Conservation (phyloP, 2,113 vertebrate genomes). For the Oenanthe oenanthe region DNA sequence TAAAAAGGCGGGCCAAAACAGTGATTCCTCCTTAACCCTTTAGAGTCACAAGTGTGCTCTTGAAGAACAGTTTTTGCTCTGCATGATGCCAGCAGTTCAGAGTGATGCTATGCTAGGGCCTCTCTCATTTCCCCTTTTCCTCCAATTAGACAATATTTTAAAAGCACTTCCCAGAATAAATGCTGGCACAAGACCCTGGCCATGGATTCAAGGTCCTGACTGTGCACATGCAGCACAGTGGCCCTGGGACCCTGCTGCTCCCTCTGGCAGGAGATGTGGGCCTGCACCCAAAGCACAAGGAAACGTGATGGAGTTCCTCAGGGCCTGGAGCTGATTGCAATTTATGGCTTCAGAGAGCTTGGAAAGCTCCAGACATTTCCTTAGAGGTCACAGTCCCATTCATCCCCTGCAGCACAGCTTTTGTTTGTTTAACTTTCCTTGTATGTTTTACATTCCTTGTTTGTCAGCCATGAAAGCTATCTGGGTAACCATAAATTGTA, state of each 20-base stretch:
- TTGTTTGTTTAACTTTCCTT: not conserved
- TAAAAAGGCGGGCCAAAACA: not conserved
- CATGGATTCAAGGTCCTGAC: not conserved
- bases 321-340: not conserved
- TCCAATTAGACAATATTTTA: not conserved
- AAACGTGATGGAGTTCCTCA: not conserved
- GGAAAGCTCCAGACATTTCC: not conserved
- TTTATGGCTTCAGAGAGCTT: not conserved
- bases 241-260: not conserved
- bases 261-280: too few species aligned
- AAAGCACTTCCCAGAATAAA: not conserved
- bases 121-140: not conserved
- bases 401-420: not conserved
- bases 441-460: not conserved
- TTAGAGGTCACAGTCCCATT: not conserved
- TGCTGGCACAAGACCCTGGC: not conserved
- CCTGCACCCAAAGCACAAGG: not conserved
- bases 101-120: not conserved
- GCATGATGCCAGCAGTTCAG: not conserved
- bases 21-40: not conserved
- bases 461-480: not conserved
- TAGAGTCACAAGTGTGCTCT: not conserved
- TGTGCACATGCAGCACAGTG: not conserved
- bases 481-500: not conserved
- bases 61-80: not conserved